phyloP scores from a whole-genome alignment of 2,797 vertebrate genomes.

The Pelochelys cantorii region DNA sequence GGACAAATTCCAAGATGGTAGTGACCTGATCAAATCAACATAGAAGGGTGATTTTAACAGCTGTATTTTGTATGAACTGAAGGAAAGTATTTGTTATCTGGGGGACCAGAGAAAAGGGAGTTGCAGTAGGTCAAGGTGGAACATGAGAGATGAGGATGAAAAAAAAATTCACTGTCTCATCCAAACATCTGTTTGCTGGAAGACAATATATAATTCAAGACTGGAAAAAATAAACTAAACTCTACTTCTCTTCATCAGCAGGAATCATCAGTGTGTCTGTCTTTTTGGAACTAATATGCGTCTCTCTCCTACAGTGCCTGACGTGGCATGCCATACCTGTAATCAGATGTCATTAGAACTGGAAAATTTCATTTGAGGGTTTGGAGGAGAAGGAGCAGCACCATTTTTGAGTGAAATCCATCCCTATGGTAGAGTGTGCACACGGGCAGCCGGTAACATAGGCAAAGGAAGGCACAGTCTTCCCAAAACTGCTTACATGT shows the following conservation, averaged over 20 bases:
- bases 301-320: not conserved
- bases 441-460: too few species aligned
- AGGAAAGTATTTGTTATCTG: not conserved
- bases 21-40: not conserved
- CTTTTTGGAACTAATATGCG: not conserved
- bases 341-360: not conserved
- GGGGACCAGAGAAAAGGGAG: not conserved
- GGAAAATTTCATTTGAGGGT: not conserved
- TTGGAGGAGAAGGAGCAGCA: not conserved
- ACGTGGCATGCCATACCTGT: not conserved
- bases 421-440: not conserved
- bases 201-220: not conserved
- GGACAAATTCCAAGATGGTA: not conserved
- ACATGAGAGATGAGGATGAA: not conserved
- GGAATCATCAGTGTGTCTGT: not conserved
- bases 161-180: not conserved
- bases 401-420: not conserved
- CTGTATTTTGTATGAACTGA: not conserved
- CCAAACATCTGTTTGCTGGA: not conserved
- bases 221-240: not conserved
- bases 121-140: not conserved
- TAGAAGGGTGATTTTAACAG: not conserved
- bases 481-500: too few species aligned
- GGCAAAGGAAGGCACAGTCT: too few species aligned
- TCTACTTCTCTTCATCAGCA: not conserved